Evolutionary conservation across 1,140 invertebrate genomes (phyloP), one percentile per base, ranked within the genome.

Genomic region (Magallana angulata): DNA sequence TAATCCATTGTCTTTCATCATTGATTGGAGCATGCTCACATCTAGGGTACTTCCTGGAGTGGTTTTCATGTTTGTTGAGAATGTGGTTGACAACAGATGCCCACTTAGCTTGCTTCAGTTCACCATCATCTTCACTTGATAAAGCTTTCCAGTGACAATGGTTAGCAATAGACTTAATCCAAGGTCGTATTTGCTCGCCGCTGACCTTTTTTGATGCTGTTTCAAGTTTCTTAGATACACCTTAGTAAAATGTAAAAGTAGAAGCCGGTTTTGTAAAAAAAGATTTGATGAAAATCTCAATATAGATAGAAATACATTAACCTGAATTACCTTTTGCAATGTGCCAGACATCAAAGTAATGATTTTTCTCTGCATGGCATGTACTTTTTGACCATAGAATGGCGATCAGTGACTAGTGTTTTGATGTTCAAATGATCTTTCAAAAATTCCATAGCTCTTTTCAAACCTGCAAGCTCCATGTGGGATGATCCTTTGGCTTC

Each of bases 381-480:
- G 7, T 48, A 84, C 36, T 85, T 84, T 16, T 64, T 60, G 5
- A 88, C 30, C 24, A 30, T 57, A n/a, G 18, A 36, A 36, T 87
- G 85, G 12, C 86, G 12, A 30, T 89, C 85, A 4, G 86, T 89
- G 7, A 90, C 86, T 14, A 85, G 58, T 57, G 56, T 48, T 8
- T n/a, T 57, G 6, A 90, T 14, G 7, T 64, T 12, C n/a, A 87
- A 12, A 9, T 84, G 57, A 57, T 87, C 48, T 5, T 81, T 30
- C 48, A 88, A 8, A 12, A 59, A 71, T 5, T 5, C n/a, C 2
- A 90, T 14, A 8, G 80, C 24, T 68, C 86, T 30, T 57, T 87
- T 85, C 11, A 90, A 58, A 2, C 85, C 87, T 81, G 86, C 83
- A 18, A 88, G n/a, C 57, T 85, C 87, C 89, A 91, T 89, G 14